Percentiles rank a stretch among this genome's conserved stretches.
Conservation (phyloP, 1,140 invertebrate genomes). For the Drosophila kanapiae region DNA sequence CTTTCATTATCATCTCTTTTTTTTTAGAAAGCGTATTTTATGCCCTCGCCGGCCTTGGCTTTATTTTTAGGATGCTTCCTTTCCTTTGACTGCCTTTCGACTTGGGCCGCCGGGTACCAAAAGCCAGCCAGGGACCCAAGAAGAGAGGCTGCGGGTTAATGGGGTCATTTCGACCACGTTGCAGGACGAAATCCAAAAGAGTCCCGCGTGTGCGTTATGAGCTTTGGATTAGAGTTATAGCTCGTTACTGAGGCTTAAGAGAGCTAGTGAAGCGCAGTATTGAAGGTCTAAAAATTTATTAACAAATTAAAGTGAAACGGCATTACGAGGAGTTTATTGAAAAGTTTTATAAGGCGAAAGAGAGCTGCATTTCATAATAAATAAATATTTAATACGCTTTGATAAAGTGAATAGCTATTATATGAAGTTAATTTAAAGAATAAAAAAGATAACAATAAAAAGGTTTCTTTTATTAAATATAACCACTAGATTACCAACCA, state of each 20-base stretch:
- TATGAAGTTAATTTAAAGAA: too few species aligned
- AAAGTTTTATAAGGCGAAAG: background rate
- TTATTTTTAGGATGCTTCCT: conserved; percentile 52
- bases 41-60: conserved; percentile 47
- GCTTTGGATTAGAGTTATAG: conserved; percentile 40
- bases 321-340: conserved; percentile 1
- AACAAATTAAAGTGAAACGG: conserved; percentile 30
- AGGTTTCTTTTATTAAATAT: background rate
- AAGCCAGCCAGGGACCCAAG: conserved; percentile 14
- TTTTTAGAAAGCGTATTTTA: conserved; percentile 61
- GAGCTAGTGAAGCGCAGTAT: conserved; percentile 30
- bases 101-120: conserved; percentile 6
- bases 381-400: background rate
- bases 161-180: conserved; percentile 56
- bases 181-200: conserved; percentile 29
- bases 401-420: background rate
- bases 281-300: conserved; percentile 27
- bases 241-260: conserved; percentile 27
- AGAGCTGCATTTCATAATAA: background rate
- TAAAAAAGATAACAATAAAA: background rate
- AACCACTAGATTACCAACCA: background rate
- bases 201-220: conserved; percentile 43
- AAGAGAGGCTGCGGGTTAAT: conserved; percentile 46
- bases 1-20: conserved; percentile 55
- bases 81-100: conserved; percentile 45